These are phyloP conservation scores for Phrynosoma blainvillii DNA, from an alignment of 2,113 vertebrate genomes.

Conservation along the genomic window DNA sequence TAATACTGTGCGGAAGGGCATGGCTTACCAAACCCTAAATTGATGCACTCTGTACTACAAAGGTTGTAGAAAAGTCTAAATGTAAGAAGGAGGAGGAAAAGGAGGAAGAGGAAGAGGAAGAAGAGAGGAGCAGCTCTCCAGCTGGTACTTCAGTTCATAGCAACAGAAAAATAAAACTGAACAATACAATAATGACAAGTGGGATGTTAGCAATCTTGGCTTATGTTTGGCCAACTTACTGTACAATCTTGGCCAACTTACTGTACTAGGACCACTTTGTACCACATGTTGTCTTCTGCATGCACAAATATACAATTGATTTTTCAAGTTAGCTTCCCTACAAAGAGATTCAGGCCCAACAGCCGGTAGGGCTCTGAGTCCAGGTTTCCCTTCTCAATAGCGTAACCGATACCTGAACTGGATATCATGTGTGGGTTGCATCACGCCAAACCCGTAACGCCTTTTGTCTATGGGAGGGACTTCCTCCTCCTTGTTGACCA, in stretches of 20 bases:
- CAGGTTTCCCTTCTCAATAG: slow-evolving; percentile 60
- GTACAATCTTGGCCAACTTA: not conserved
- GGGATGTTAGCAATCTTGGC: not conserved
- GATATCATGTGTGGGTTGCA: slow-evolving; percentile 82
- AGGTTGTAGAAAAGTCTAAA: not conserved
- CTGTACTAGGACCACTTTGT: not conserved
- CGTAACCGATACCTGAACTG: slow-evolving; percentile 82
- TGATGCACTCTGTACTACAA: too few relatives aligned
- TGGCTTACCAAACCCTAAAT: too few relatives aligned
- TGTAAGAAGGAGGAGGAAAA: not conserved
- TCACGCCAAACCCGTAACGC: slow-evolving; percentile 87
- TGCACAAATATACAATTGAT: not conserved
- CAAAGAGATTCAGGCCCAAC: not conserved
- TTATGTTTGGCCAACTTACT: too few relatives aligned
- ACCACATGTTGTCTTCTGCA: not conserved
- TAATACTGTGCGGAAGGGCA: too few relatives aligned
- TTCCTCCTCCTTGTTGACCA: slow-evolving; percentile 75
- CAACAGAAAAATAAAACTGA: not conserved
- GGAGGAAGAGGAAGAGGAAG: not conserved
- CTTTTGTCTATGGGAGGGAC: slow-evolving; percentile 78
- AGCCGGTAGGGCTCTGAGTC: rapidly evolving
- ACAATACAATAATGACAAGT: not conserved
- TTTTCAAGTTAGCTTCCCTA: not conserved
- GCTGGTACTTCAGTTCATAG: not conserved
- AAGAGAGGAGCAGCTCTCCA: not conserved